A percentile compares a stretch with the other conserved stretches of the same genome.
phyloP scores from a whole-genome alignment of 2,888 invertebrate genomes.

The Selenia dentaria region DNA sequence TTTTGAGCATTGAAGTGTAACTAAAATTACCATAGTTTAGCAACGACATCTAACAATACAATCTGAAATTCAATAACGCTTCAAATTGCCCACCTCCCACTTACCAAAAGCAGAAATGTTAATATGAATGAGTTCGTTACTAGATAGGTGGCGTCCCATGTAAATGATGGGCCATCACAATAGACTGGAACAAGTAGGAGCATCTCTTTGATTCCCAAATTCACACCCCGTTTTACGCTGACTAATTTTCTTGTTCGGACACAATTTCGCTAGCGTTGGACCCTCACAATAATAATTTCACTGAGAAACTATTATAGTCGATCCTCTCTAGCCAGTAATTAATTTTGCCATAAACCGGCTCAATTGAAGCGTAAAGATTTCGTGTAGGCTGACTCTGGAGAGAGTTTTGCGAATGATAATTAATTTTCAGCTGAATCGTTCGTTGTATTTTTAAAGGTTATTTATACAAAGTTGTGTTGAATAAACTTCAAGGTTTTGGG shows the following conservation, averaged over 20 bases:
- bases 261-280: slow-evolving; percentile 70
- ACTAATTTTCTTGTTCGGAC: slow-evolving; percentile 85
- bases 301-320: slow-evolving; percentile 82
- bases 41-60: slow-evolving; percentile 18
- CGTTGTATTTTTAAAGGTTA: slow-evolving; percentile 49
- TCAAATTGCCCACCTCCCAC: slow-evolving; percentile 25
- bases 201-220: slow-evolving; percentile 80
- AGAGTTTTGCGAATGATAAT: slow-evolving; percentile 72
- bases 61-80: slow-evolving; percentile 14
- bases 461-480: slow-evolving; percentile 56
- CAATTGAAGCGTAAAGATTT: slow-evolving; percentile 83
- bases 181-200: slow-evolving; percentile 69
- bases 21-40: slow-evolving; percentile 1
- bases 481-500: slow-evolving; percentile 40
- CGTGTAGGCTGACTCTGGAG: slow-evolving; percentile 67
- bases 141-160: slow-evolving; percentile 73
- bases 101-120: slow-evolving; percentile 54
- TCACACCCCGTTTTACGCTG: slow-evolving; percentile 83
- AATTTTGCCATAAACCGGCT: slow-evolving; percentile 81
- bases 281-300: slow-evolving; percentile 81
- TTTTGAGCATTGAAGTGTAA: slow-evolving; percentile 4
- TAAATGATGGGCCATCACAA: slow-evolving; percentile 77
- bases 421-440: slow-evolving; percentile 61
- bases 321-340: slow-evolving; percentile 82
- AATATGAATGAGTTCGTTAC: slow-evolving; percentile 50